These are phyloP conservation scores for Chamaetylas fuelleborni DNA, from an alignment of 2,113 vertebrate species.

Conservation along the genomic window DNA sequence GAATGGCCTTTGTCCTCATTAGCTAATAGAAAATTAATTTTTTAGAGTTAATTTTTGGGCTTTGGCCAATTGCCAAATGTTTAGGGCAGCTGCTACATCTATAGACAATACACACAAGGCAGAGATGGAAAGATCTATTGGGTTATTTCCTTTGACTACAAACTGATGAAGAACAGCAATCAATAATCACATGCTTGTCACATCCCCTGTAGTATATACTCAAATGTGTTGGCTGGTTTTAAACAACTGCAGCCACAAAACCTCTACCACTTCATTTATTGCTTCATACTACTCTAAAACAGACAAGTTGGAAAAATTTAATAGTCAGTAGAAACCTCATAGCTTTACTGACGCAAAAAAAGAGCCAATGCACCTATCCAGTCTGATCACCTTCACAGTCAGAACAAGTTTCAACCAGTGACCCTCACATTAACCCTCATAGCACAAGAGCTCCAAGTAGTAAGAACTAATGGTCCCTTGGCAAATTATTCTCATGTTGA, in stretches of 20 bases:
- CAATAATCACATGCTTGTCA: constrained; percentile 27
- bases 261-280: constrained; percentile 2
- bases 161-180: constrained; percentile 11
- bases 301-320: neutral
- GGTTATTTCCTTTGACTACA: neutral
- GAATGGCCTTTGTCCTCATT: constrained; percentile 24
- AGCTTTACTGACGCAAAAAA: neutral
- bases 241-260: neutral
- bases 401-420: neutral
- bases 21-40: constrained; percentile 35
- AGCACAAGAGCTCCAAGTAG: neutral
- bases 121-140: constrained; percentile 30
- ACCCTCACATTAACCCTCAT: neutral
- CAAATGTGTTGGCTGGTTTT: neutral
- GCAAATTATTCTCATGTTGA: neutral
- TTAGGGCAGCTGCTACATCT: neutral
- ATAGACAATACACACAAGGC: neutral
- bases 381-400: neutral
- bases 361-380: neutral
- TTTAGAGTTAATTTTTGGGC: constrained; percentile 4
- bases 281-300: neutral
- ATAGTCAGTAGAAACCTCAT: neutral
- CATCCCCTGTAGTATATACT: neutral
- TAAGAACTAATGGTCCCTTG: neutral
- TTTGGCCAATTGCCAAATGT: neutral